Percentiles rank a stretch among this genome's conserved stretches.
Evolutionary conservation across 2,113 vertebrate species (phyloP).

Genomic region (Chamaea fasciata): DNA sequence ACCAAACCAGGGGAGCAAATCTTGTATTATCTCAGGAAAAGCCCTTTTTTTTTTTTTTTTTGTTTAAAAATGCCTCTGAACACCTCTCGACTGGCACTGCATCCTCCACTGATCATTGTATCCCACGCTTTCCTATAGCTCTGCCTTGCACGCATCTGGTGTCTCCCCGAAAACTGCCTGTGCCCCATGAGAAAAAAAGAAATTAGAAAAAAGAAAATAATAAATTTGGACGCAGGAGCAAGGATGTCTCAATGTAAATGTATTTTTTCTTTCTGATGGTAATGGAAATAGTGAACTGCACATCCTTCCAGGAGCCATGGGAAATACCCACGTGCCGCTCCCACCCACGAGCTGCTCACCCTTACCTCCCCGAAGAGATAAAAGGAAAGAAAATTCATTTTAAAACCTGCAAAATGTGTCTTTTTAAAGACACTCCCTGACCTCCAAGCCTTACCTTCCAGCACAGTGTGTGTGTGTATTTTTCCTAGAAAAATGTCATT

Average conservation of each 20-base stretch:
- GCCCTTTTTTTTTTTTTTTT: background rate
- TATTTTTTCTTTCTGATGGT: rapidly evolving
- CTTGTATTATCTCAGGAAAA: background rate
- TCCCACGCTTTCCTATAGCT: rapidly evolving
- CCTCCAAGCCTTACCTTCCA: background rate
- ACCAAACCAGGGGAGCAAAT: background rate
- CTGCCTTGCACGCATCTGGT: rapidly evolving
- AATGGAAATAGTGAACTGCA: rapidly evolving
- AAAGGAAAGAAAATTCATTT: background rate
- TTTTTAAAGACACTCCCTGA: background rate
- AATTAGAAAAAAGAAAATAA: rapidly evolving
- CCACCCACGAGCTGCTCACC: rapidly evolving
- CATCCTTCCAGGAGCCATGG: rapidly evolving
- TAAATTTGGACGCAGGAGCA: background rate
- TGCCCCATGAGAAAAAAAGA: background rate
- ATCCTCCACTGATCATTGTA: rapidly evolving
- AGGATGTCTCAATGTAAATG: background rate
- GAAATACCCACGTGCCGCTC: rapidly evolving
- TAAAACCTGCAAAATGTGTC: background rate
- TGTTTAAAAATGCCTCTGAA: background rate
- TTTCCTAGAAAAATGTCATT: background rate
- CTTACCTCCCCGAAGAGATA: background rate
- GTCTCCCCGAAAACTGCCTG: background rate
- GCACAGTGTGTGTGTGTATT: background rate
- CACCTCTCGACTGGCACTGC: background rate